phyloP scores from a whole-genome alignment of 2,888 invertebrate genomes.

The Galerucella pusilla region DNA sequence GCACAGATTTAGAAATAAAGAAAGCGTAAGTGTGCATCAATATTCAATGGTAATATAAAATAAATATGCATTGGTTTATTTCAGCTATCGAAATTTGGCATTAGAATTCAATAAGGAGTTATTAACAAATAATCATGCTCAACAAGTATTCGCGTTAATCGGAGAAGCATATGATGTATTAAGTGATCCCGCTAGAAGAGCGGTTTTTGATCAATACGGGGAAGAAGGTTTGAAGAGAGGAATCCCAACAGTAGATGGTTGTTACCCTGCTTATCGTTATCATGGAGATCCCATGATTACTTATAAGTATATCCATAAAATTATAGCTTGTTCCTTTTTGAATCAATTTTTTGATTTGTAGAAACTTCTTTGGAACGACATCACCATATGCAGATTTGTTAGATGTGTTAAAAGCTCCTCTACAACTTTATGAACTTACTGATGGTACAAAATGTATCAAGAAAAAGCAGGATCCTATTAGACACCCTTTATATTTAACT shows the following conservation, averaged over 20 bases:
- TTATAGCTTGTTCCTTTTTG: background rate
- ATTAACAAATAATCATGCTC: constrained; percentile 71
- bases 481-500: constrained; percentile 70
- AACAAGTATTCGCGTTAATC: constrained; percentile 71
- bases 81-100: constrained; percentile 64
- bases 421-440: constrained; percentile 72
- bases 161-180: constrained; percentile 86
- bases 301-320: constrained; percentile 67
- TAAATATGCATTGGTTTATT: constrained; percentile 22
- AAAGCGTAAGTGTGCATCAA: constrained; percentile 68
- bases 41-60: background rate
- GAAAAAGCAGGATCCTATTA: constrained; percentile 72
- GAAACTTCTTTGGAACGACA: constrained; percentile 83
- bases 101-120: constrained; percentile 67
- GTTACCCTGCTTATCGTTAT: constrained; percentile 80
- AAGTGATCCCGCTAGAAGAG: constrained; percentile 73
- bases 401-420: constrained; percentile 73
- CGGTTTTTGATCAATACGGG: constrained; percentile 90
- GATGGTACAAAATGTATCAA: constrained; percentile 71
- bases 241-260: constrained; percentile 75
- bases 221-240: constrained; percentile 88
- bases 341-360: constrained; percentile 38
- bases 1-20: constrained; percentile 77
- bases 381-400: constrained; percentile 85
- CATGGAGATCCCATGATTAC: constrained; percentile 83